Evolutionary conservation across 2,113 vertebrate genomes (phyloP), one percentile per base, ranked within the genome.

Genomic region (Phyllostomus discolor): DNA sequence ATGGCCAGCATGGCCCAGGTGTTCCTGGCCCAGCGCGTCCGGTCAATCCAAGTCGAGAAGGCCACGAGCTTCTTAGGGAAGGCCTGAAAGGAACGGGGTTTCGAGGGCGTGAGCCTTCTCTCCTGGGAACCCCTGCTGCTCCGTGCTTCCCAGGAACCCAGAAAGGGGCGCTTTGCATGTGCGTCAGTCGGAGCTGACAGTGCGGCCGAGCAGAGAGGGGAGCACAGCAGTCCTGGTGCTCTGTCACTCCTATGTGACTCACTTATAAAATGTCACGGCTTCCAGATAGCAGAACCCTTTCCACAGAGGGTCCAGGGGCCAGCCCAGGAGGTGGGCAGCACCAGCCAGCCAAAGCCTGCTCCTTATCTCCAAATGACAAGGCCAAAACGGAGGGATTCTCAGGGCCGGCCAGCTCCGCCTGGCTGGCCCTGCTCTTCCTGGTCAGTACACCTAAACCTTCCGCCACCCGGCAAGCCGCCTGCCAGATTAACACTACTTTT

Each of bases 1-100:
- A 99, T 99, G 96, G 99, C 99, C 0, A 99, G 98, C 99, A 99
- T 99, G 35, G 99, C 99, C 99, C 99, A 99, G 2, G 98, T 99
- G 98, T 99, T 99, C 92, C 99, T 99, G 0, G 99, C 99, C 99
- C 99, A 99, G 14, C 99, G 99, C 0, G 99, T 99, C 87, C 98
- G 98, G 98, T 99, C 99, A 0, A 99, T 99, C 99, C 99, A 99
- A 12, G 99, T 96, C 0, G 99, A 99, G 97, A 99, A 99, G 70
- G 99, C 98, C 96, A 99, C 99, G 0, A 99, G 98, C 92, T 98
- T 99, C 98, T 99, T 98, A 35, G 98, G 98, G 99, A 99, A 95
- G 98, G 98, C 99, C 99, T 97, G 0, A 1, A 67, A 80, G 52
- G 92, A 48, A 94, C 1, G 46, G 91, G 64, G 43, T 76, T 54